A percentile compares a stretch with the other conserved stretches of the same genome.
Conservation (phyloP, 2,113 vertebrate species). For the Cettia cetti region DNA sequence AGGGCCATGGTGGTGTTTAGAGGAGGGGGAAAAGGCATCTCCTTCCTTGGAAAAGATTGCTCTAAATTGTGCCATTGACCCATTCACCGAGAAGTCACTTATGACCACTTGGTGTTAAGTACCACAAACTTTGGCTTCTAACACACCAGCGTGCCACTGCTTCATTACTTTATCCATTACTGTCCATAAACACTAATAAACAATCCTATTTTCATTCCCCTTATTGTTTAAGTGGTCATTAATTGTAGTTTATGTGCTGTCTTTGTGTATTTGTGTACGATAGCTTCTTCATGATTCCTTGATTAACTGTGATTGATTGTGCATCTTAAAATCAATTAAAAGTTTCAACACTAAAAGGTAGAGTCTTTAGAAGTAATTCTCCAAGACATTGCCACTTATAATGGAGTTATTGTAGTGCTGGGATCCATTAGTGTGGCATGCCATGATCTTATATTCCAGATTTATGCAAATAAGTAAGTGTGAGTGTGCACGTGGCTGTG, state of each 20-base stretch:
- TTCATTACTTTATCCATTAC: constrained; percentile 37
- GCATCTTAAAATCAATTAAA: constrained; percentile 66
- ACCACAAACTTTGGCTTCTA: background rate
- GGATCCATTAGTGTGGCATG: background rate
- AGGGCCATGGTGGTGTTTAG: background rate
- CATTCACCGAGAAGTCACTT: background rate
- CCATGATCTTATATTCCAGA: background rate
- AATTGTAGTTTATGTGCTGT: constrained; percentile 65
- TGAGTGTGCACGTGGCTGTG: background rate
- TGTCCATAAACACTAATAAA: constrained; percentile 46
- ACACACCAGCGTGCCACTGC: background rate
- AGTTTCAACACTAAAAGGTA: constrained; percentile 42
- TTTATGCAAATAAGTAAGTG: rapidly evolving
- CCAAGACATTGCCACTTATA: background rate
- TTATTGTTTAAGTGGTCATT: constrained; percentile 52
- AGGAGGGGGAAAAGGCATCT: background rate
- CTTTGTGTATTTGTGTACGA: constrained; percentile 34
- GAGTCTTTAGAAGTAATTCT: constrained; percentile 48
- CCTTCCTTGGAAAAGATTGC: background rate
- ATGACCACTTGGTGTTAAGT: background rate
- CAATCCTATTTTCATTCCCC: constrained; percentile 39
- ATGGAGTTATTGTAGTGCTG: background rate
- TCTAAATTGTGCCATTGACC: background rate
- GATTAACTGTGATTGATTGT: constrained; percentile 61
- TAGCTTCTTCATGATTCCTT: constrained; percentile 53